These are phyloP conservation scores for Hemichromis elongatus DNA, from an alignment of 2,113 vertebrate species.

Conservation along the genomic window DNA sequence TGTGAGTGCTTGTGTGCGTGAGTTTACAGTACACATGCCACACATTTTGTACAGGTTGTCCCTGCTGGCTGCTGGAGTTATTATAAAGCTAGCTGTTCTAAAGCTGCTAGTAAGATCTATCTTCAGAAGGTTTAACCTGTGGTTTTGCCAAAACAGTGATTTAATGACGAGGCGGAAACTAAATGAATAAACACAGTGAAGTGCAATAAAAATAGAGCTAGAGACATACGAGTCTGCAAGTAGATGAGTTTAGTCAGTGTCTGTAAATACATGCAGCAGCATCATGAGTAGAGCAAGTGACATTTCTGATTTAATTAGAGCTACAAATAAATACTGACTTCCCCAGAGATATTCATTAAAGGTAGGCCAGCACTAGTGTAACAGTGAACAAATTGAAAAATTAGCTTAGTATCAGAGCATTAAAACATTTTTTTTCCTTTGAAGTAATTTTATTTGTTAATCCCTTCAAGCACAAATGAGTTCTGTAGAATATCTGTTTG, in stretches of 20 bases:
- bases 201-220: not conserved
- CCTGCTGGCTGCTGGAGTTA: not conserved
- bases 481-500: not conserved
- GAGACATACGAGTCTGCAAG: not conserved
- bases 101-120: not conserved
- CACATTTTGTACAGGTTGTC: slow-evolving; percentile 43
- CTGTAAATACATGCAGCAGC: not conserved
- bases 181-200: not conserved
- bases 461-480: not conserved
- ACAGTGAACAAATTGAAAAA: not conserved
- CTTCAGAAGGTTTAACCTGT: slow-evolving; percentile 17
- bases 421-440: not conserved
- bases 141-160: slow-evolving; percentile 10
- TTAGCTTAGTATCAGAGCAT: not conserved
- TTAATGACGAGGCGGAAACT: not conserved
- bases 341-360: not conserved
- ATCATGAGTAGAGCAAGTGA: not conserved
- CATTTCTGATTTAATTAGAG: slow-evolving; percentile 7
- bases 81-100: not conserved
- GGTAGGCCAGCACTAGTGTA: not conserved
- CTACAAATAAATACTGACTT: not conserved
- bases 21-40: not conserved
- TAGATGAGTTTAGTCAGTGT: not conserved
- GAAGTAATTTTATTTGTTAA: not conserved
- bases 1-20: not conserved